Conservation (phyloP, 1,140 invertebrate genomes). For the Akabosia matsudoensis region DNA sequence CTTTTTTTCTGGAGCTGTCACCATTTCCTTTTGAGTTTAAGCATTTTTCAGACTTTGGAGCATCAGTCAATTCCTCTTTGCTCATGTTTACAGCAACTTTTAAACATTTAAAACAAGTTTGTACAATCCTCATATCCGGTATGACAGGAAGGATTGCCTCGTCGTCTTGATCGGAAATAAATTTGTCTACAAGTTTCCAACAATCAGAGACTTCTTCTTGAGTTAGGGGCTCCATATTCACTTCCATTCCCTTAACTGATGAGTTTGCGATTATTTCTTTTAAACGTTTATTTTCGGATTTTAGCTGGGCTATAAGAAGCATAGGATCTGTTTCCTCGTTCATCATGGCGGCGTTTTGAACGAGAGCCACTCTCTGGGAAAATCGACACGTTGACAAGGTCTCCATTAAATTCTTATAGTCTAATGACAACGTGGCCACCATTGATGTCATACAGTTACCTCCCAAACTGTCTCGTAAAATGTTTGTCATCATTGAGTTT, state of each 20-base stretch:
- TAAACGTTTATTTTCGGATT: conserved; percentile 52
- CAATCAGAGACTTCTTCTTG: conserved; percentile 33
- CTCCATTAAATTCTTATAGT: conserved; percentile 60
- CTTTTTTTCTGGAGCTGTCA: too few species aligned
- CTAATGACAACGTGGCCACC: conserved; percentile 62
- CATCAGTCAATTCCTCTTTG: background rate
- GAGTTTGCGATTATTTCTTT: conserved; percentile 41
- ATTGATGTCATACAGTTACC: conserved; percentile 67
- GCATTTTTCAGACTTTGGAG: too few species aligned
- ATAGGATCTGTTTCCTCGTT: conserved; percentile 59
- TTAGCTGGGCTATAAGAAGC: conserved; percentile 55
- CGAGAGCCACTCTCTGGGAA: conserved; percentile 63
- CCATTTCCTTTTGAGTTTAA: too few species aligned
- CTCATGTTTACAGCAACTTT: conserved; percentile 22
- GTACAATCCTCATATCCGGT: conserved; percentile 44
- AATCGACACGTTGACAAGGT: conserved; percentile 66
- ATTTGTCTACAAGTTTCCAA: conserved; percentile 35
- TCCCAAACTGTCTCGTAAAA: conserved; percentile 63
- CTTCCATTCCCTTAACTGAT: conserved; percentile 31
- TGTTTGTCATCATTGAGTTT: conserved; percentile 64
- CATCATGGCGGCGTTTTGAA: conserved; percentile 59
- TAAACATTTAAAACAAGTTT: conserved; percentile 42
- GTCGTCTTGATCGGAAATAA: conserved; percentile 29
- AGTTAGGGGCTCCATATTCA: conserved; percentile 24
- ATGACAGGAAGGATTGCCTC: conserved; percentile 33